phyloP scores from a whole-genome alignment of 2,113 vertebrate species.

The Syngnathus typhle region DNA sequence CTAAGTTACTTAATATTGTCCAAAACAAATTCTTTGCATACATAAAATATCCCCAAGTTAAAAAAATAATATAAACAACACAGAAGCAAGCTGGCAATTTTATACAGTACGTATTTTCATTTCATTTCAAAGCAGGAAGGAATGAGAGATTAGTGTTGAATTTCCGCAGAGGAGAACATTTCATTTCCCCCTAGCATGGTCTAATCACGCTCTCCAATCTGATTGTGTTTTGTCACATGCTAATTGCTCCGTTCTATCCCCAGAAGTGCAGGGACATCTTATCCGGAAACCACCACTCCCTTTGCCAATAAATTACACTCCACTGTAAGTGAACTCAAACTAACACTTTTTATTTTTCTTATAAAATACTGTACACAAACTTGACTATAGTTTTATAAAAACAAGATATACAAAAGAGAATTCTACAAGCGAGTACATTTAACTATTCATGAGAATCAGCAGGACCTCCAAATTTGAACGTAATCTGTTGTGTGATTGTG shows the following conservation, averaged over 20 bases:
- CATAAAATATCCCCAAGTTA: background rate
- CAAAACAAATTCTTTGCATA: background rate
- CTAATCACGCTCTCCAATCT: background rate
- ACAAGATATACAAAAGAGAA: slow-evolving; percentile 1
- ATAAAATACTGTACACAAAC: slow-evolving; percentile 19
- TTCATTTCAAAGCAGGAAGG: background rate
- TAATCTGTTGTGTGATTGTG: background rate
- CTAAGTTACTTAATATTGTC: background rate
- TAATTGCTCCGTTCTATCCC: background rate
- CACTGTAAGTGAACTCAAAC: background rate
- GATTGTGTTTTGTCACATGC: slow-evolving; percentile 3
- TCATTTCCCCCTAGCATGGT: background rate
- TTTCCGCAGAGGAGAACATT: background rate
- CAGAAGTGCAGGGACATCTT: slow-evolving; percentile 3
- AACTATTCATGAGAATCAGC: background rate
- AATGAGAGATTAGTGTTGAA: background rate
- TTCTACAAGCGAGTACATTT: background rate
- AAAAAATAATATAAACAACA: background rate
- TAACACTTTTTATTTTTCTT: slow-evolving; percentile 13
- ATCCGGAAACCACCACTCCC: slow-evolving; percentile 2
- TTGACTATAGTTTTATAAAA: background rate
- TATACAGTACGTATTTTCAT: background rate
- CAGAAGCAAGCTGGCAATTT: background rate
- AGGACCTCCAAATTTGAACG: background rate
- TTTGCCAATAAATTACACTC: background rate